Percentiles rank a stretch among this genome's conserved stretches.
These are phyloP conservation scores for Engystomops pustulosus DNA, from an alignment of 2,113 vertebrate genomes.

Conservation along the genomic window DNA sequence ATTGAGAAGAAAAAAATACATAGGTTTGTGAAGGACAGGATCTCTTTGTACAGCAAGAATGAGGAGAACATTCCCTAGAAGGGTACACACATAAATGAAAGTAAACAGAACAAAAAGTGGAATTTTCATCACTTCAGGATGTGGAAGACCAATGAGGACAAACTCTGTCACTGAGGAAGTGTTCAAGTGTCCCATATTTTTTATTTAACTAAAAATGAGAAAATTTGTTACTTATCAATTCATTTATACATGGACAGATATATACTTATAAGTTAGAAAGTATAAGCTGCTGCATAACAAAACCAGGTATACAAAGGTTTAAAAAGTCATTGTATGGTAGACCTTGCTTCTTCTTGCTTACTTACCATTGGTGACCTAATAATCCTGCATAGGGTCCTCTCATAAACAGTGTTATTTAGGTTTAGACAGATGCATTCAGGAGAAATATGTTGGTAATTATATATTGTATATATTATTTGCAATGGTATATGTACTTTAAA, in stretches of 20 bases:
- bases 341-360: no score
- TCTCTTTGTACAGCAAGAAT: constrained; percentile 61
- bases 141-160: constrained; percentile 47
- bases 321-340: no score
- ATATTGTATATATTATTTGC: not conserved
- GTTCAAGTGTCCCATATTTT: constrained; percentile 28
- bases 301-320: no score
- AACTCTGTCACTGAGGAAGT: constrained; percentile 26
- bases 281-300: no score
- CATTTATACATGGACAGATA: no score
- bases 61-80: constrained; percentile 67
- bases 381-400: no score
- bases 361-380: no score
- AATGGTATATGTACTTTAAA: not conserved
- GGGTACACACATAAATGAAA: constrained; percentile 64
- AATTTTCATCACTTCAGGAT: constrained; percentile 19
- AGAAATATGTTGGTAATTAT: not conserved
- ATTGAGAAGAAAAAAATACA: constrained; percentile 68
- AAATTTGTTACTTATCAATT: not conserved
- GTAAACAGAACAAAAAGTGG: constrained; percentile 65
- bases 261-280: no score
- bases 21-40: constrained; percentile 63
- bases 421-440: not conserved
- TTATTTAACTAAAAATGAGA: not conserved
- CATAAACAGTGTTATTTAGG: not conserved